Evolutionary conservation across 1,140 invertebrate species (phyloP).

Genomic region (Drosophila ogumai): DNA sequence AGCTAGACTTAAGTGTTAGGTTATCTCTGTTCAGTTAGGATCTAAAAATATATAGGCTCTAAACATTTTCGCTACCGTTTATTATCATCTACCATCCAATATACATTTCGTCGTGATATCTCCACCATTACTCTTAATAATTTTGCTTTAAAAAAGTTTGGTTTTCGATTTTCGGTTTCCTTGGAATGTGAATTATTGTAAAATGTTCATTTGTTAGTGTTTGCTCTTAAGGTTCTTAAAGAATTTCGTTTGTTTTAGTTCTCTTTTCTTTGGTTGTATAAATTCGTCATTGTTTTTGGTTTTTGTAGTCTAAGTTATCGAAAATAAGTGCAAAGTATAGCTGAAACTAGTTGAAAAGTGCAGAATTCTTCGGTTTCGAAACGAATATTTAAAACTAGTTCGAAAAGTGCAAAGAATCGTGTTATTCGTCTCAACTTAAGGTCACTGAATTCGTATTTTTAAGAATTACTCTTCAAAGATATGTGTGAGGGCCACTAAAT

Average conservation of each 20-base stretch:
- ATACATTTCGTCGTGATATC: conserved; percentile 48
- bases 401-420: background rate
- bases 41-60: conserved; percentile 76
- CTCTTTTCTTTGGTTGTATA: conserved; percentile 41
- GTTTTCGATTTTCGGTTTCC: conserved; percentile 12
- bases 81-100: conserved; percentile 44
- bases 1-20: conserved; percentile 64
- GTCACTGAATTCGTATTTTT: conserved; percentile 14
- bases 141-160: conserved; percentile 55
- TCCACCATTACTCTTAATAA: conserved; percentile 37
- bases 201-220: conserved; percentile 40
- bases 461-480: conserved; percentile 56
- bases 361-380: conserved; percentile 16
- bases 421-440: conserved; percentile 17
- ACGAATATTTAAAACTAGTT: conserved; percentile 18
- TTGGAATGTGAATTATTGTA: conserved; percentile 56
- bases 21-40: conserved; percentile 55
- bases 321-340: conserved; percentile 73
- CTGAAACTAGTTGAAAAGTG: conserved; percentile 47
- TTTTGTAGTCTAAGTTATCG: conserved; percentile 41
- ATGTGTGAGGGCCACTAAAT: conserved; percentile 53
- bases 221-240: conserved; percentile 45
- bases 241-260: conserved; percentile 38
- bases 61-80: conserved; percentile 58
- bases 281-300: conserved; percentile 70